Evolutionary conservation across 2,888 invertebrate species (phyloP).

Genomic region (Idaea biselata): DNA sequence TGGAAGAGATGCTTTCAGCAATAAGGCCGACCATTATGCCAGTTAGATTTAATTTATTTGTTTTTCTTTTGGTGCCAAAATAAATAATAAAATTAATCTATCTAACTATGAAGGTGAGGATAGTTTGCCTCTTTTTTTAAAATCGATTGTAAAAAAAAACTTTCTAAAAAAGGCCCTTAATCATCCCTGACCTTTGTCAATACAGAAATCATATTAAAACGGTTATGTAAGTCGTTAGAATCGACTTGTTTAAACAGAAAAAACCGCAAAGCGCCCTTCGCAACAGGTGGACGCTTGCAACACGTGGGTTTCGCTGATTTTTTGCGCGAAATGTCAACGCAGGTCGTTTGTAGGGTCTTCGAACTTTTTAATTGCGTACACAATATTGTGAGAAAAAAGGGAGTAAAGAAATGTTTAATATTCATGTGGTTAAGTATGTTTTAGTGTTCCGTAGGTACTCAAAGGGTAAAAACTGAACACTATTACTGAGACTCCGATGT

Average conservation of each 20-base stretch:
- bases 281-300: conserved; percentile 32
- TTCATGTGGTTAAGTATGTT: too few species aligned
- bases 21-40: too few species aligned
- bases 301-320: conserved; percentile 39
- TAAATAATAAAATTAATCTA: too few species aligned
- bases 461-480: too few species aligned
- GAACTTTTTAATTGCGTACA: conserved; percentile 28
- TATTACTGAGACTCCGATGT: too few species aligned
- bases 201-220: background rate
- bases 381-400: background rate
- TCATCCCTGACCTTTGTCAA: background rate
- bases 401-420: too few species aligned
- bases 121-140: too few species aligned
- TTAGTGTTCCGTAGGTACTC: too few species aligned
- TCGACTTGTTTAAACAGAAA: conserved; percentile 5
- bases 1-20: too few species aligned
- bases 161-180: background rate
- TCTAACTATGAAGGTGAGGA: too few species aligned
- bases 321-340: conserved; percentile 46
- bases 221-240: background rate
- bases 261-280: conserved; percentile 11
- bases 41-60: too few species aligned
- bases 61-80: too few species aligned
- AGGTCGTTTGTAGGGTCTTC: conserved; percentile 38
- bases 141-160: background rate